Percentiles rank a stretch among this genome's conserved stretches.
Conservation (phyloP, 2,888 invertebrate species). For the Branchellion lobata region DNA sequence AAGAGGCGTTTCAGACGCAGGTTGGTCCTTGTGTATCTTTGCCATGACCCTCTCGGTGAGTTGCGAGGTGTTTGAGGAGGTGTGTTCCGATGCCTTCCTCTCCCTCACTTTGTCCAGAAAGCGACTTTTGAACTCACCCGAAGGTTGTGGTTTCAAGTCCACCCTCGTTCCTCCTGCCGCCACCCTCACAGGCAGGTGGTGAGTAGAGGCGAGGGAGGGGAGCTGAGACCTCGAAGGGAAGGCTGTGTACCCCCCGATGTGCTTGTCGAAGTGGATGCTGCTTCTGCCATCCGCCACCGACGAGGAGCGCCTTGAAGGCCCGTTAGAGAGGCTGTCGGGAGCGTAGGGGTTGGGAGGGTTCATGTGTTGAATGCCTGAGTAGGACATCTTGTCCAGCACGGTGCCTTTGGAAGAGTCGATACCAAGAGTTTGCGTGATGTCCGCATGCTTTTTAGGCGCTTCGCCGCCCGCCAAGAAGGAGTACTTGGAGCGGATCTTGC, state of each 20-base stretch:
- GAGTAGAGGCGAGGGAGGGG: background rate
- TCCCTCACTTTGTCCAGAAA: slow-evolving; percentile 50
- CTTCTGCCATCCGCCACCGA: slow-evolving; percentile 30
- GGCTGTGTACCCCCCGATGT: slow-evolving; percentile 33
- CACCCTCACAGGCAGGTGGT: background rate
- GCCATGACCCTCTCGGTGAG: slow-evolving; percentile 38
- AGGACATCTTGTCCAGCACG: background rate
- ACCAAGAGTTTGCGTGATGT: background rate
- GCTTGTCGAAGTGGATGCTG: slow-evolving; percentile 30
- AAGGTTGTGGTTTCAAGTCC: background rate
- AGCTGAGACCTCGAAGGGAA: background rate
- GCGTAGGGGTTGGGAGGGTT: background rate
- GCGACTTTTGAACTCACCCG: slow-evolving; percentile 45
- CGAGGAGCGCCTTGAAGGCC: background rate
- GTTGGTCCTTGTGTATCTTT: slow-evolving; percentile 10
- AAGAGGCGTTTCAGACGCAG: background rate
- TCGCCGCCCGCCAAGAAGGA: slow-evolving; percentile 21
- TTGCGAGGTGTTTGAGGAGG: background rate
- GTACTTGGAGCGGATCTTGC: slow-evolving; percentile 44
- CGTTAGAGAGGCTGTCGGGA: background rate
- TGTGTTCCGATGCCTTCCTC: slow-evolving; percentile 37
- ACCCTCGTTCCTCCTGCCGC: background rate
- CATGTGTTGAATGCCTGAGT: slow-evolving; percentile 11
- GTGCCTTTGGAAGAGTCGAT: background rate
- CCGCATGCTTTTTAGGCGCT: background rate